Conservation (phyloP, 92 coral and sea anemone genomes). For the Zoanthus gigantus region DNA sequence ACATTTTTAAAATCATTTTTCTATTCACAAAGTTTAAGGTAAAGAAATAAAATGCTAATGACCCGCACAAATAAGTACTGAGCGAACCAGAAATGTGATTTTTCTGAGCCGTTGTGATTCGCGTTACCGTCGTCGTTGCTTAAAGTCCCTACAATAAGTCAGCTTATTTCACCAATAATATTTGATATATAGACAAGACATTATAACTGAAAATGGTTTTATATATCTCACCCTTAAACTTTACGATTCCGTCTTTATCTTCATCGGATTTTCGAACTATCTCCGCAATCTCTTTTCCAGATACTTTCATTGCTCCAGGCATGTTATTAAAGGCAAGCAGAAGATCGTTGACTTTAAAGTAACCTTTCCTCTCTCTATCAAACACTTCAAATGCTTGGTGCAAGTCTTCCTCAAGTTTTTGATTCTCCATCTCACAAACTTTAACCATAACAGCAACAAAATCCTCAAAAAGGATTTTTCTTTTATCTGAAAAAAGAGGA, state of each 20-base stretch:
- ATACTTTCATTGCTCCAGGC: conserved; percentile 56
- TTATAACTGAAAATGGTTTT: background rate
- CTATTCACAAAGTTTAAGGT: no score
- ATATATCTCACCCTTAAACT: conserved; percentile 64
- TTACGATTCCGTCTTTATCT: conserved; percentile 71
- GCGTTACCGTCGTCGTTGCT: no score
- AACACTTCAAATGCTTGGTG: conserved; percentile 78
- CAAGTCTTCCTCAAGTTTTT: conserved; percentile 63
- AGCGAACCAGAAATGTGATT: no score
- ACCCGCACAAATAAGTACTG: no score
- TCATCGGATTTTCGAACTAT: conserved; percentile 73
- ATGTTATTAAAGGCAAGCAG: conserved; percentile 62
- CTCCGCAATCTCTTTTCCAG: conserved; percentile 65
- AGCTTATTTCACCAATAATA: no score
- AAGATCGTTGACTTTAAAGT: conserved; percentile 67
- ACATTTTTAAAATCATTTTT: no score
- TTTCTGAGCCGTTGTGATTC: no score
- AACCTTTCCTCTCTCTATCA: conserved; percentile 77
- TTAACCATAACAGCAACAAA: conserved; percentile 25
- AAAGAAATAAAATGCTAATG: no score
- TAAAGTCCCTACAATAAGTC: no score
- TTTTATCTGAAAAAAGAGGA: conserved; percentile 15
- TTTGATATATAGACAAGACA: no score
- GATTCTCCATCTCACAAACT: conserved; percentile 40
- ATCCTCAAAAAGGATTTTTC: conserved; percentile 32